phyloP scores from a whole-genome alignment of 30 jellyfish, hydroid and myxozoan genomes.

The Turritopsis rubra region DNA sequence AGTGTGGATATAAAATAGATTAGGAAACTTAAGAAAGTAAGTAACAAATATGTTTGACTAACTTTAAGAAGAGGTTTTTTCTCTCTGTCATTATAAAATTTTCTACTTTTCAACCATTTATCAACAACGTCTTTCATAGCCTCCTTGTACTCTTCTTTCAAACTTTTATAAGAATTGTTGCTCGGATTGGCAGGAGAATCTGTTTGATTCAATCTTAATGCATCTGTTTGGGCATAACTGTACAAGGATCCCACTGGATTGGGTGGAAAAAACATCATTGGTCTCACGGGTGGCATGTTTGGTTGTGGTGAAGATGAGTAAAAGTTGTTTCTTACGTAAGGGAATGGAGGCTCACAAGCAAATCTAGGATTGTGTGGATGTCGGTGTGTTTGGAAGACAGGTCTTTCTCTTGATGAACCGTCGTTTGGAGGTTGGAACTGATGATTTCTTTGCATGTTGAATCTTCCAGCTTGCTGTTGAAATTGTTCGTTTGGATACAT shows the following conservation, averaged over 20 bases:
- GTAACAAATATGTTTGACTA: not conserved
- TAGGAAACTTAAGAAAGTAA: not conserved
- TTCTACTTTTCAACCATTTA: not conserved
- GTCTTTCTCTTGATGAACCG: not conserved
- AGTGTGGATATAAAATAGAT: not conserved
- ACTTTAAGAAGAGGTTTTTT: not conserved
- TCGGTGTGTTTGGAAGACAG: not conserved
- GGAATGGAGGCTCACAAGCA: not conserved
- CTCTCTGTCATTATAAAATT: not conserved
- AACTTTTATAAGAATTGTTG: not conserved
- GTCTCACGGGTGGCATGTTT: not conserved
- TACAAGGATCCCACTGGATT: not conserved
- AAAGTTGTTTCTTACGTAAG: not conserved
- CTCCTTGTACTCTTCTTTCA: not conserved
- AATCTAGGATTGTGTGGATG: not conserved
- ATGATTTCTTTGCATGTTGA: not conserved
- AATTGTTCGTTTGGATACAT: not conserved
- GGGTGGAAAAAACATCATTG: not conserved
- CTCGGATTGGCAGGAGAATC: not conserved
- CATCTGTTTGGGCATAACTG: not conserved
- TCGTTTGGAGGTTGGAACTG: not conserved
- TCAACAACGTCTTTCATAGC: not conserved
- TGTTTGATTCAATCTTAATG: not conserved
- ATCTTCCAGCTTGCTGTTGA: not conserved
- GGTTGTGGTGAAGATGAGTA: not conserved